Base-by-base conservation (phyloP, 2,113 vertebrate species). In the Dasyurus viverrinus region DNA sequence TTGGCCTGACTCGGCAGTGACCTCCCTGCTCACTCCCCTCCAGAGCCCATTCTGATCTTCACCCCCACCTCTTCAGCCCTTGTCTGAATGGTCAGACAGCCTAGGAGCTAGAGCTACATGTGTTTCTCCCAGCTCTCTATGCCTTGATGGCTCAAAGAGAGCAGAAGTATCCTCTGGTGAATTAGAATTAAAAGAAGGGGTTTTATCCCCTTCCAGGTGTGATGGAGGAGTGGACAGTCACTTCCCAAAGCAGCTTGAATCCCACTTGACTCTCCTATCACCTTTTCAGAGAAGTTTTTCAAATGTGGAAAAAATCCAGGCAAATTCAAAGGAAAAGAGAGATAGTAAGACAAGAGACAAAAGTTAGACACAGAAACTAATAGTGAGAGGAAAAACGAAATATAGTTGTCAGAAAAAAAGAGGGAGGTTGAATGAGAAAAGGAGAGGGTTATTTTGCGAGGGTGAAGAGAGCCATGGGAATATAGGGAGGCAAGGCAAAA, bases 1-100 rank as follows among this genome's bases (percentile, higher is more conserved):
- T 98, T 98, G 96, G 98, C 97, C 96, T 98, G 97, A 97, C 97
- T 98, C 89, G 42, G 91, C 94, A 96, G 30, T 98, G 98, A 98
- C 98, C 98, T 97, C 55, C 92, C 96, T 95, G 27, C 94, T 23
- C 3, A 2, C 25, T 91, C 84, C 46, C 76, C 11, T 84, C 68
- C 5, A n/a, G n/a, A 84, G 68, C n/a, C n/a, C 68, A 14, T 84
- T 26, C 68, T 90, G 46, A 25, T 57, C 55, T 53, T 93, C 50
- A 92, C 54, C 48, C 76, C 36, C 26, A 52, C 54, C 91, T 91
- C 92, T 91, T 57, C 89, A 92, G 91, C 89, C 92, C 90, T 57
- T 46, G 91, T 36, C 48, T 19, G 9, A 84, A 84, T 84, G 68
- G n/a, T n/a, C 68, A 8, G 57, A 68, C 42, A 84, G 36, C 53